Base-by-base conservation (phyloP, 2,797 vertebrate species). In the Hypotaenidia philippensis region DNA sequence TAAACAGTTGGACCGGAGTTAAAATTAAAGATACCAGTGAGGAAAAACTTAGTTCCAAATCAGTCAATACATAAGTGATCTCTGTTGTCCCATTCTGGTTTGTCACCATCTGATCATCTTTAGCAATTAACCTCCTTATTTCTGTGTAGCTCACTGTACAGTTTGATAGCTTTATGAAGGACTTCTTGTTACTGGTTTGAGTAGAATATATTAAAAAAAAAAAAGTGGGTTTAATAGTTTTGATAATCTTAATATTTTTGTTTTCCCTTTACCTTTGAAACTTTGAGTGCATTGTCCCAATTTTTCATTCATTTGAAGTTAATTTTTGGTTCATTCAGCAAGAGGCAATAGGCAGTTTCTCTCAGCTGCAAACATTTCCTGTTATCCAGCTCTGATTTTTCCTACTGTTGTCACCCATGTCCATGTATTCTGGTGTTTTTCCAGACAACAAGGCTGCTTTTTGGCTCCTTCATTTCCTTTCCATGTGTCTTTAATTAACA, bases 401-500 rank as follows among this genome's bases (percentile, higher is more conserved):
- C 83, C 80, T 89, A 79, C 77, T 25, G 66, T 95, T 96, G 71
- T 95, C 85, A 96, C 87, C 83, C 82, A 31, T 94, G 71, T 94
- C 79, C 60, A 21, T 95, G 68, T 68, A 87, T 71, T 84, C 82
- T 93, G 87, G n/a, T 87, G 90, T 85, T 92, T 92, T 94, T 91
- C 89, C 89, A 94, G 93, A 92, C 68, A 87, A 56, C 60, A 90
- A 83, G 75, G 75, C 86, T 89, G 71, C 88, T 60, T 92, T 93
- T 93, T 96, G 83, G 83, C 93, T 94, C n/a, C 83, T 85, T 87
- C 57, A 76, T 79, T 96, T 95, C 92, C 78, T 93, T 87, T 85
- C 86, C 90, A 89, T 87, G 68, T 96, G 92, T 94, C 74, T 36
- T 91, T 96, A 92, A 94, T 95, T 96, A 95, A 32, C 59, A 87